A percentile compares a stretch with the other conserved stretches of the same genome.
phyloP scores from a whole-genome alignment of 2,113 vertebrate species.

The Hemiscyllium ocellatum region DNA sequence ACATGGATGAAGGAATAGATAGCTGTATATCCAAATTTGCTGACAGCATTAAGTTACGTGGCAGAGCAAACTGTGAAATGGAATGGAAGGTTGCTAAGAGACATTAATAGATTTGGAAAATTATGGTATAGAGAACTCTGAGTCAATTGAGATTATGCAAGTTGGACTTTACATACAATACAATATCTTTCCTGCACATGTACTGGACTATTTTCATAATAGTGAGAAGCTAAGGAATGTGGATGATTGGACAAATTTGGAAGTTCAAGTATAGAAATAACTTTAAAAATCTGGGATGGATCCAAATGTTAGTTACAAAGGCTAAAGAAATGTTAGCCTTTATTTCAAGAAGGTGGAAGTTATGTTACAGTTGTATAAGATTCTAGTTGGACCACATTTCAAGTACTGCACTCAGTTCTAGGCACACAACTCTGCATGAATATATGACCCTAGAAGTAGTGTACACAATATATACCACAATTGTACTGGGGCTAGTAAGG shows the following conservation, averaged over 20 bases:
- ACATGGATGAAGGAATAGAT: background rate
- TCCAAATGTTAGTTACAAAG: too few species aligned
- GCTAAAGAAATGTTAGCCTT: background rate
- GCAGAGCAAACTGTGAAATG: background rate
- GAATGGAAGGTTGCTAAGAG: background rate
- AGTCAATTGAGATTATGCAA: background rate
- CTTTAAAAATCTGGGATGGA: background rate
- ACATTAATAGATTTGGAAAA: background rate
- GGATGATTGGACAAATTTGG: background rate
- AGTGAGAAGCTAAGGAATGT: background rate
- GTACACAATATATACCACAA: background rate
- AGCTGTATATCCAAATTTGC: background rate
- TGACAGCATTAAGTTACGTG: background rate
- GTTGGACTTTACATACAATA: background rate
- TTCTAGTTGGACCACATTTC: background rate
- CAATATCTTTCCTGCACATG: background rate
- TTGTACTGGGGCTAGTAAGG: background rate
- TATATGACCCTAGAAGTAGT: background rate
- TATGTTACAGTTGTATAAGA: background rate
- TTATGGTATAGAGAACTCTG: background rate
- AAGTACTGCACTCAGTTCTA: background rate
- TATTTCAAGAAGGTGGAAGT: background rate
- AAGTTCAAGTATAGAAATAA: background rate
- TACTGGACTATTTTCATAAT: background rate
- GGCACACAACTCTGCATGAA: background rate